Evolutionary conservation across 1,140 invertebrate genomes (phyloP).

Genomic region (Penaeus japonicus): DNA sequence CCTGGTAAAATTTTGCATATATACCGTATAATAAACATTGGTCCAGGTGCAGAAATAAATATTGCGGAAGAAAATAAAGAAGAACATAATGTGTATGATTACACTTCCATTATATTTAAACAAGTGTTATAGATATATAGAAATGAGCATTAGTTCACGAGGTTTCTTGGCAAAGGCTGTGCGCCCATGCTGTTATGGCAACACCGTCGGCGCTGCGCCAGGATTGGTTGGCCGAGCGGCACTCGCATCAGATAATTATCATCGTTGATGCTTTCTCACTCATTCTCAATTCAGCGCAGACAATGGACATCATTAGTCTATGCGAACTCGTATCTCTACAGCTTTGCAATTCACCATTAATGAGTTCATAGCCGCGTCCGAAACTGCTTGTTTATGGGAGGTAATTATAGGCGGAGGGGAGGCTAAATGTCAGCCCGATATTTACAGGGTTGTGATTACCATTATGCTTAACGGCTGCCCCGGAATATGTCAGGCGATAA

Average conservation of each 20-base stretch:
- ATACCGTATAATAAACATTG: no score
- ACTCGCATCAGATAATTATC: conserved; percentile 55
- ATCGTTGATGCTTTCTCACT: conserved; percentile 55
- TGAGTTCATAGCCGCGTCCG: conserved; percentile 55
- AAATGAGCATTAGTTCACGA: background rate
- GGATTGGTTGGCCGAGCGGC: conserved; percentile 36
- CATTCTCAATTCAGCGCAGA: conserved; percentile 57
- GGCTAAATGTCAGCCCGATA: conserved; percentile 54
- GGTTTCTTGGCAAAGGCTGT: background rate
- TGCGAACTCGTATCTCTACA: conserved; percentile 56
- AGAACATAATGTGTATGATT: no score
- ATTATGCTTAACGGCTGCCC: conserved; percentile 53
- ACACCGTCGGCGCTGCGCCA: conserved; percentile 27
- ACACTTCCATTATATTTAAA: no score
- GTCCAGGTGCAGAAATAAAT: background rate
- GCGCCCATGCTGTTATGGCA: background rate
- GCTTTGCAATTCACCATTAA: conserved; percentile 57
- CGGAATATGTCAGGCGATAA: conserved; percentile 56
- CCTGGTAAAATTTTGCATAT: no score
- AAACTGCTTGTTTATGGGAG: conserved; percentile 54
- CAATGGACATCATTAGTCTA: conserved; percentile 57
- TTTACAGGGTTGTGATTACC: conserved; percentile 55
- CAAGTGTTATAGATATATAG: no score
- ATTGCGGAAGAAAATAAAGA: background rate
- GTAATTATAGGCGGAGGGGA: conserved; percentile 51